A percentile compares a stretch with the other conserved stretches of the same genome.
phyloP scores from a whole-genome alignment of 1,140 invertebrate species.

The Anastrepha ludens region DNA sequence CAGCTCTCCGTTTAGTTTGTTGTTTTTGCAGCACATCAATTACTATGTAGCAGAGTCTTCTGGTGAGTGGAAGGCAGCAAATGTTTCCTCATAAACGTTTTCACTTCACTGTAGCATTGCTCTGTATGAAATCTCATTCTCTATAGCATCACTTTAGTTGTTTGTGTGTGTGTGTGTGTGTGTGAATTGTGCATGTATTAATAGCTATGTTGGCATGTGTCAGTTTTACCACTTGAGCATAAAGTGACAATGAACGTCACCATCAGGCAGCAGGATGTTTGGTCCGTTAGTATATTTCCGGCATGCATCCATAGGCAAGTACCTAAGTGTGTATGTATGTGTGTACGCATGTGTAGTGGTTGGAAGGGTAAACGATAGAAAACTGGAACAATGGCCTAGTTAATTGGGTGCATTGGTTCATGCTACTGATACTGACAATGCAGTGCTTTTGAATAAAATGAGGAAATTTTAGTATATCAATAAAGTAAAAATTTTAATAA shows the following conservation, averaged over 20 bases:
- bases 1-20: background rate
- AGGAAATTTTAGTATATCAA: too few species aligned
- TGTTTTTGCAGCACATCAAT: background rate
- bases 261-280: background rate
- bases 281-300: background rate
- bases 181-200: background rate
- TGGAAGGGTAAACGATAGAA: background rate
- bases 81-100: background rate
- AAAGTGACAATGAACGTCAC: constrained; percentile 32
- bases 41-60: background rate
- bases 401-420: background rate
- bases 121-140: background rate
- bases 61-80: background rate
- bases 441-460: too few species aligned
- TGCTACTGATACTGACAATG: background rate
- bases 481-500: too few species aligned
- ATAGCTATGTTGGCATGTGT: background rate
- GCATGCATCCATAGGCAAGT: background rate
- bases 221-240: background rate
- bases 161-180: background rate
- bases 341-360: too few species aligned
- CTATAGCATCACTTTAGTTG: background rate
- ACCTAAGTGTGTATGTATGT: too few species aligned
- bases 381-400: background rate
- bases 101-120: background rate